phyloP scores from a whole-genome alignment of 2,113 vertebrate genomes.

The Microtus pennsylvanicus region DNA sequence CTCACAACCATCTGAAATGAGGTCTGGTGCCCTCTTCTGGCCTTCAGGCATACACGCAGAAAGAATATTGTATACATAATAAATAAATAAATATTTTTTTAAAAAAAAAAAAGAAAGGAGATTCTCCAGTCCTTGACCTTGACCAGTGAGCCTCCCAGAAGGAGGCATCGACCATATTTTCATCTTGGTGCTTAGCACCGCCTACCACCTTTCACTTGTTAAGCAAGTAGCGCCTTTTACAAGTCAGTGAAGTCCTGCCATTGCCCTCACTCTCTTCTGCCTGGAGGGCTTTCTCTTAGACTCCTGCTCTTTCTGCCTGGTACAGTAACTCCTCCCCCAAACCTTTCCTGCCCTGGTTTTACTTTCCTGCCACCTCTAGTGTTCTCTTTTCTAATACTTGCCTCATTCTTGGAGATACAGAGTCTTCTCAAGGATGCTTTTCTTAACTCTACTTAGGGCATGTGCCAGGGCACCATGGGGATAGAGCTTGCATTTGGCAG shows the following conservation, averaged over 20 bases:
- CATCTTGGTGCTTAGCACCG: background rate
- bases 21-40: no score
- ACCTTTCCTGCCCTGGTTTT: background rate
- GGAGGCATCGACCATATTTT: background rate
- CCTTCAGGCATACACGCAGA: no score
- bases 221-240: background rate
- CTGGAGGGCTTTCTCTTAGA: background rate
- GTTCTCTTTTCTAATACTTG: background rate
- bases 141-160: background rate
- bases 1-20: no score
- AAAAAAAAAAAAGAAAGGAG: no score
- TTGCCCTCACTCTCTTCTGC: background rate
- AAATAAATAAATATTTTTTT: no score
- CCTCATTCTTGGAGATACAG: background rate
- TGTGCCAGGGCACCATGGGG: background rate
- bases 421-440: background rate
- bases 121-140: background rate
- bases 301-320: background rate
- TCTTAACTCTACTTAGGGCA: background rate
- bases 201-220: background rate
- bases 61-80: no score
- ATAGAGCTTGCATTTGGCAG: background rate
- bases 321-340: background rate
- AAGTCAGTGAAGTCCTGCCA: background rate
- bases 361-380: background rate